Evolutionary conservation across 2,888 invertebrate species (phyloP), one percentile per base, ranked within the genome.

Genomic region (Tenthredo scrophulariae): DNA sequence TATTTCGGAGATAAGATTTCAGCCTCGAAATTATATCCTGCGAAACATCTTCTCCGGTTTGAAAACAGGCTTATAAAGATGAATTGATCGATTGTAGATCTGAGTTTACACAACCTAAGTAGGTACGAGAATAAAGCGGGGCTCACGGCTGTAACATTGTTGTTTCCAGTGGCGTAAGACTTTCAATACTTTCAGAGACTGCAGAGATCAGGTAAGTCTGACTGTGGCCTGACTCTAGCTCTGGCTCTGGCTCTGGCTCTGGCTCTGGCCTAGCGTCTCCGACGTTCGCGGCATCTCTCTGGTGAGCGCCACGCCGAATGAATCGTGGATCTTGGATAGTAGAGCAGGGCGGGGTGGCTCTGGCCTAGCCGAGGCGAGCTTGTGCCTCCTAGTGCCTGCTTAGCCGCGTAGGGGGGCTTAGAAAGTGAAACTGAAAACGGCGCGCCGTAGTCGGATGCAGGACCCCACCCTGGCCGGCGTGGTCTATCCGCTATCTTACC

Each of bases 401-500:
- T 75, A 84, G 86, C 84, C 86, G 86, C 87, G 89, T 88, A 88
- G 88, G 88, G 87, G 88, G 90, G 90, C 91, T 93, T 93, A 93
- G 93, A 93, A 93, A 93, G 93, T 93, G 93, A 93, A 93, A 93
- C 93, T 92, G 92, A 93, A 93, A 92, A 92, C 92, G 90, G 89
- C 90, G 89, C 46, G 46, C 83, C 83, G 83, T 83, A 90, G 90
- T 92, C 91, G 91, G 92, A 92, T 92, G 91, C 91, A 88, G 89
- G 91, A 91, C 92, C 92, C 92, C 92, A 93, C 92, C 92, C 92
- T 92, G 92, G 37, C 43, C 70, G 83, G 91, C 91, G 91, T 91
- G 92, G 92, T 91, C 91, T 90, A 88, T 65, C 46, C 54, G 67
- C 67, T 43, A 79, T 79, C 58, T 77, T 86, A 86, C 87, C 87